These are phyloP conservation scores for Orientallactaga bullata DNA, from an alignment of 2,113 vertebrate species.

Conservation along the genomic window DNA sequence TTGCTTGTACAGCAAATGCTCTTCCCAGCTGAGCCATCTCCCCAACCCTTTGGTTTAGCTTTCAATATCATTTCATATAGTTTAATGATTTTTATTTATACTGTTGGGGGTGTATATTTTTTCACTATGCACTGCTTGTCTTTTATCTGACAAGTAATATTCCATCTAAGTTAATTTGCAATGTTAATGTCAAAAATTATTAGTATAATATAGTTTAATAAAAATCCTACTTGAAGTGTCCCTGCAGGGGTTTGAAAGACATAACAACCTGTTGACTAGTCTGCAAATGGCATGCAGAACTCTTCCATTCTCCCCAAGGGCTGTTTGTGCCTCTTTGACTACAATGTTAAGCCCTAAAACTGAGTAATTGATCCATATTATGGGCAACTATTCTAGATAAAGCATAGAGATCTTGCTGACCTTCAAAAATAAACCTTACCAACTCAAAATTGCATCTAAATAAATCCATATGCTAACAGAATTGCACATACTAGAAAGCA, in stretches of 20 bases:
- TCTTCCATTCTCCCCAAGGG: neutral
- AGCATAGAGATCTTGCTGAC: neutral
- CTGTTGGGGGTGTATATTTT: neutral
- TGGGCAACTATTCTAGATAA: neutral
- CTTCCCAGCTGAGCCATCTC: no score
- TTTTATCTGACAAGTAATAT: slow-evolving; percentile 15
- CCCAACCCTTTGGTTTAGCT: neutral
- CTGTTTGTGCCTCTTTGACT: neutral
- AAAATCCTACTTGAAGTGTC: neutral
- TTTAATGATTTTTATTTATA: slow-evolving; percentile 40
- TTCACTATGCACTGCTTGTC: neutral
- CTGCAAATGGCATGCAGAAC: neutral
- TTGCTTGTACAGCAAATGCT: no score
- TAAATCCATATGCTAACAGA: slow-evolving; percentile 6
- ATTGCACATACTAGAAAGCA: neutral
- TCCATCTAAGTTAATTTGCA: slow-evolving; percentile 12
- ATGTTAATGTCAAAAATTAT: neutral
- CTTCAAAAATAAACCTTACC: slow-evolving; percentile 45
- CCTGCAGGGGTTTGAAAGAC: neutral
- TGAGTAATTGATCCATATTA: neutral
- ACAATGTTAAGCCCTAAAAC: slow-evolving; percentile 29
- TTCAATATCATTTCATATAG: neutral
- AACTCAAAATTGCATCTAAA: slow-evolving; percentile 29
- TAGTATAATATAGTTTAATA: slow-evolving; percentile 11
- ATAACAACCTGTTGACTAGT: neutral